phyloP scores from a whole-genome alignment of 2,113 vertebrate genomes.

The Sinocyclocheilus anshuiensis region DNA sequence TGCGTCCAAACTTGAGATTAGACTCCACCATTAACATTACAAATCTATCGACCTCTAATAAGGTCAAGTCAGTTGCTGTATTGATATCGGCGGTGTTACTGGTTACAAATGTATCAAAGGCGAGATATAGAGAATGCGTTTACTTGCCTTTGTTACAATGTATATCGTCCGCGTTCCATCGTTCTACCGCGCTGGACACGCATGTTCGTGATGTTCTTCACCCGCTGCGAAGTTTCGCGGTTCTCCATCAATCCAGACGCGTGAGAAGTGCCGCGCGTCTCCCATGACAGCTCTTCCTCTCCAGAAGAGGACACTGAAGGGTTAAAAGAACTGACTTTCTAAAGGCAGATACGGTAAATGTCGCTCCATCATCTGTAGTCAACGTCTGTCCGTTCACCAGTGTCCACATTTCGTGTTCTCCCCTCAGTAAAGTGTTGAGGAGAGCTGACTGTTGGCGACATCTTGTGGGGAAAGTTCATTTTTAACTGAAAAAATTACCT shows the following conservation, averaged over 20 bases:
- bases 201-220: not conserved
- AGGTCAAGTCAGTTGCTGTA: constrained; percentile 38
- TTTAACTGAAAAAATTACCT: too few species aligned
- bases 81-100: not conserved
- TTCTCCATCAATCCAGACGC: constrained; percentile 45
- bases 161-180: constrained; percentile 11
- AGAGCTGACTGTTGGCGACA: constrained; percentile 37
- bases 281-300: constrained; percentile 12
- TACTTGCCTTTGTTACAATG: constrained; percentile 58
- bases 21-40: not conserved
- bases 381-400: not conserved
- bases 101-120: not conserved
- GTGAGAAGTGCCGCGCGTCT: not conserved
- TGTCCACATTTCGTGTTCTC: constrained; percentile 14
- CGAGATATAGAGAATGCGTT: not conserved
- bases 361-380: not conserved
- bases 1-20: not conserved
- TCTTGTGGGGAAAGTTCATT: not conserved
- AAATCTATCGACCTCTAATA: constrained; percentile 27
- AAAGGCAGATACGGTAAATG: not conserved
- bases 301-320: not conserved
- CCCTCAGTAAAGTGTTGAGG: constrained; percentile 12
- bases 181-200: constrained; percentile 25
- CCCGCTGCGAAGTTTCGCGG: constrained; percentile 41
- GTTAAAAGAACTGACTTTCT: constrained; percentile 8